Evolutionary conservation across 2,797 vertebrate genomes (phyloP), one percentile per base, ranked within the genome.

Genomic region (Enteromius paludinosus): DNA sequence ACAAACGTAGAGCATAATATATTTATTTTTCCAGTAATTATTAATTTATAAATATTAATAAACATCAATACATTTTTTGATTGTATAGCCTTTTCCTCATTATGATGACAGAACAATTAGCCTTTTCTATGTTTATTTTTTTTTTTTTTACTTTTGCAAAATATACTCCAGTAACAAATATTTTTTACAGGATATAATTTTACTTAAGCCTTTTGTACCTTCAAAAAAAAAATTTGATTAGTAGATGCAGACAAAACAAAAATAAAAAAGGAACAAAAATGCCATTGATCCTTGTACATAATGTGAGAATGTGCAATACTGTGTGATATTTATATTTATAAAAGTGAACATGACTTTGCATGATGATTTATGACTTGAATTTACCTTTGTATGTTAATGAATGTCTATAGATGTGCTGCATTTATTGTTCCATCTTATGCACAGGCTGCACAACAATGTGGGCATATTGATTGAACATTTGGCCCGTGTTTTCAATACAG

Each of bases 401-500:
- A 20, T 65, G 65, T 23, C 43, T 70, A 18, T 45, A 28, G 7
- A 35, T 56, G 14, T 66, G 62, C 33, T 54, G 4, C 2, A 56
- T 56, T 79, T 28, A n/a, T 68, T 79, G 18, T 68, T 23, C 17
- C 54, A 20, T 25, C 62, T 78, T 69, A 54, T 18, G 14, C 47
- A 41, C 12, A n/a, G 33, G 12, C 20, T 56, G 30, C 6, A 56
- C 33, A 56, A 23, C 52, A 11, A 8, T 56, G 20, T 35, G 38
- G 49, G 33, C 15, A 78, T 78, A 38, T 38, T 54, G 43, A 20
- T 38, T 66, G 4, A 78, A 78, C 18, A 69, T 79, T 79, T 41
- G 38, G 15, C 15, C 35, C 4, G 25, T 52, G 7, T 68, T 52
- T 25, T 18, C n/a, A 52, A 25, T 68, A 49, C 47, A 49, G 47